Evolutionary conservation across 2,113 vertebrate species (phyloP).

Genomic region (Limnothrissa miodon): DNA sequence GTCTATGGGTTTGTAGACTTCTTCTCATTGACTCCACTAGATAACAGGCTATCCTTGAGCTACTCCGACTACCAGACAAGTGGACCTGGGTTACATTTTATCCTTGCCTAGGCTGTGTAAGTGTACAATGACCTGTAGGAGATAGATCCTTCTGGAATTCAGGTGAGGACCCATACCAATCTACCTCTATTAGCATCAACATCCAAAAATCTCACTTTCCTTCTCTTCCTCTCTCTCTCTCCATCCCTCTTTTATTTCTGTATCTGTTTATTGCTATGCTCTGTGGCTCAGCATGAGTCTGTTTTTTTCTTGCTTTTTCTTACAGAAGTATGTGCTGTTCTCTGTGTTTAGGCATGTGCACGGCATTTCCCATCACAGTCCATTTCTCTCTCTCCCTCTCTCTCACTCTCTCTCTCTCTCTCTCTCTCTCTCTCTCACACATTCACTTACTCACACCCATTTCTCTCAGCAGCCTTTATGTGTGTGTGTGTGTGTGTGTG

Average conservation of each 20-base stretch:
- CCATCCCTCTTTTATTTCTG: slow-evolving; percentile 24
- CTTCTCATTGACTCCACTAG: not conserved
- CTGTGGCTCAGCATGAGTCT: slow-evolving; percentile 45
- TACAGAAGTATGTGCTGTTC: slow-evolving; percentile 67
- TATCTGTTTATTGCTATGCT: not conserved
- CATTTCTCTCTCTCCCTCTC: slow-evolving; percentile 13
- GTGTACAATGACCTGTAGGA: not conserved
- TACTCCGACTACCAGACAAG: not conserved
- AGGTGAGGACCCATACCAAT: not conserved
- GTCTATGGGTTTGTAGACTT: not conserved
- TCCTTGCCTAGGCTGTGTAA: not conserved
- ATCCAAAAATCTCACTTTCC: slow-evolving; percentile 36
- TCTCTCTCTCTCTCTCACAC: not conserved
- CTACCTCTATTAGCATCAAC: not conserved
- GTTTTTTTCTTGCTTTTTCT: slow-evolving; percentile 70
- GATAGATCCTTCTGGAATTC: not conserved
- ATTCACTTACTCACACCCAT: slow-evolving; percentile 34
- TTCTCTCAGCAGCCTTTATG: slow-evolving; percentile 47
- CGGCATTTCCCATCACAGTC: slow-evolving; percentile 74
- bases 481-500: slow-evolving; percentile 33
- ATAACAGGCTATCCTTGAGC: not conserved
- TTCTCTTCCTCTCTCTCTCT: not conserved
- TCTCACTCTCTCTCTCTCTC: too few relatives aligned
- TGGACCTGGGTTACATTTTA: not conserved
- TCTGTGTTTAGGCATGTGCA: slow-evolving; percentile 70